These are phyloP conservation scores for Spheniscus humboldti DNA, from an alignment of 2,797 vertebrate species.

Conservation along the genomic window DNA sequence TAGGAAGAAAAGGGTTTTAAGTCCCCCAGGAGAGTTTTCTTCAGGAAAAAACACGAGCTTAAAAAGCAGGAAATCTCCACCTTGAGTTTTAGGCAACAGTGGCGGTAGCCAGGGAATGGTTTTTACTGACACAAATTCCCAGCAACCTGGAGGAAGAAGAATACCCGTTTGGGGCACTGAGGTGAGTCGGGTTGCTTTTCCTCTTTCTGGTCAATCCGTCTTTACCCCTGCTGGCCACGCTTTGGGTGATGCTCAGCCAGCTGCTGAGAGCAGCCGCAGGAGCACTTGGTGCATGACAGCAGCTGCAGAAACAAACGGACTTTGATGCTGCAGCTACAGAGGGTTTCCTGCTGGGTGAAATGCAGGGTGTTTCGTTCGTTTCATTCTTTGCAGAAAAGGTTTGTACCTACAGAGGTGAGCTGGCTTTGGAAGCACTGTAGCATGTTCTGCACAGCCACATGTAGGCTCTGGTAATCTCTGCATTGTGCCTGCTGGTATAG, in stretches of 20 bases:
- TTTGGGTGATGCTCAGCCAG: neutral
- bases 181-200: neutral
- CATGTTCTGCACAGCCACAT: neutral
- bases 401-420: neutral
- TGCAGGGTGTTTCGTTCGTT: accelerated
- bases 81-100: neutral
- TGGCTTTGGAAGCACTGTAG: neutral
- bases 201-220: neutral
- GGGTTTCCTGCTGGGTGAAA: neutral
- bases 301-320: constrained; percentile 12
- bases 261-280: neutral
- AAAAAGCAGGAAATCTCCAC: neutral
- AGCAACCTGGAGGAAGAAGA: accelerated
- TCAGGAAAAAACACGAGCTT: neutral
- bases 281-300: neutral
- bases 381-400: neutral
- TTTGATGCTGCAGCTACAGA: neutral
- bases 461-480: neutral
- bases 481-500: neutral
- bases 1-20: neutral
- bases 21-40: neutral
- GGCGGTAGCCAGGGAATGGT: neutral
- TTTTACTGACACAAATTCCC: neutral
- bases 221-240: accelerated
- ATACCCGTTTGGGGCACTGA: neutral